Conservation (phyloP, 1,140 invertebrate genomes). For the Globodera ellingtonae region DNA sequence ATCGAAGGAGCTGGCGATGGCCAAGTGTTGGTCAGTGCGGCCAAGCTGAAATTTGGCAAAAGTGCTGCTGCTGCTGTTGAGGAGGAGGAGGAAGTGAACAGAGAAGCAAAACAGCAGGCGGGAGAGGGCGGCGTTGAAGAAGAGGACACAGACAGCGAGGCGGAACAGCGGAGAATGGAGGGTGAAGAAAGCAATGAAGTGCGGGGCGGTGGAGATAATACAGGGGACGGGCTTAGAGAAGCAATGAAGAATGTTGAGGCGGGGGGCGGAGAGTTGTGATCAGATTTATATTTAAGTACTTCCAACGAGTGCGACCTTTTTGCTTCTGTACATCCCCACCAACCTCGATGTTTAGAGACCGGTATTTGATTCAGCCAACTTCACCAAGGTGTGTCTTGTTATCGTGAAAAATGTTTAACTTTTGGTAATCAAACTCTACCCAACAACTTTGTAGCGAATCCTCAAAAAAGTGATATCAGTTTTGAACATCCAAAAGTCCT, state of each 20-base stretch:
- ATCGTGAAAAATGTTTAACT: no score
- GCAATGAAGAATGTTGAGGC: background rate
- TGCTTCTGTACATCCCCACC: no score
- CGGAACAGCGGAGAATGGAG: background rate
- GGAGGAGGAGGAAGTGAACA: background rate
- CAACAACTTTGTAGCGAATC: no score
- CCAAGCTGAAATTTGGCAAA: background rate
- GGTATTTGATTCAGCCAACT: no score
- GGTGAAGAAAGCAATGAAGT: background rate
- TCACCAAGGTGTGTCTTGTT: no score
- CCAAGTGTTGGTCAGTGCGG: constrained; percentile 5
- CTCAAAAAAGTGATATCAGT: no score
- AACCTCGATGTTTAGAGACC: no score
- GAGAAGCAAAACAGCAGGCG: background rate
- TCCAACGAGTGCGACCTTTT: no score
- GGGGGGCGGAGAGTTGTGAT: background rate
- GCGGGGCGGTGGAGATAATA: background rate
- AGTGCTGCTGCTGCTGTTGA: background rate
- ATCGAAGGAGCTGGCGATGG: background rate
- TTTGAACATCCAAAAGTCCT: no score
- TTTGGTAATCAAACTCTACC: no score
- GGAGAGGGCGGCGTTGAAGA: background rate
- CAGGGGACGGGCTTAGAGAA: background rate
- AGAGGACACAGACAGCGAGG: background rate
- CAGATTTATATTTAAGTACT: no score